phyloP scores from a whole-genome alignment of 2,113 vertebrate species.

The Cyanocitta stelleri region DNA sequence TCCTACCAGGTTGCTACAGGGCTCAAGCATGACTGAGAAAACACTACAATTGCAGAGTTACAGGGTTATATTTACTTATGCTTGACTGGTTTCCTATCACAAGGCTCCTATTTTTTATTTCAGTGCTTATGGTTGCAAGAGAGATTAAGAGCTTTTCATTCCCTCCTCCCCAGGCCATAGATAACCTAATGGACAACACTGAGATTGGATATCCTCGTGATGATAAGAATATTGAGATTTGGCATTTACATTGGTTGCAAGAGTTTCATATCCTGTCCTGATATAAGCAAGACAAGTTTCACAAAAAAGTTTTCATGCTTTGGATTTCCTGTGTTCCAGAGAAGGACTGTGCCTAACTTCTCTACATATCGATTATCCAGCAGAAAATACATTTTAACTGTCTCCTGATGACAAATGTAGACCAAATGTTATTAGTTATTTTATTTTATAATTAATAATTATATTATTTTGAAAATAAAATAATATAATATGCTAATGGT shows the following conservation, averaged over 20 bases:
- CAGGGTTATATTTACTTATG: neutral
- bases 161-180: neutral
- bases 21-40: neutral
- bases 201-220: neutral
- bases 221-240: neutral
- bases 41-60: neutral
- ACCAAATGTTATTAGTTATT: neutral
- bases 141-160: neutral
- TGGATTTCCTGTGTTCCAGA: neutral
- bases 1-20: neutral
- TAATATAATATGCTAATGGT: neutral
- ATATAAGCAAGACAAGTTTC: neutral
- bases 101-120: neutral
- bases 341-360: neutral
- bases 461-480: neutral
- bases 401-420: neutral
- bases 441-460: neutral
- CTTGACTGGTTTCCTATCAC: neutral
- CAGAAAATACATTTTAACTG: neutral
- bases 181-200: neutral
- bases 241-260: neutral
- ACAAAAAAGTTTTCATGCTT: neutral
- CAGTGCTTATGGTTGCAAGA: neutral
- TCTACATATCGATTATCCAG: neutral
- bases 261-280: neutral